phyloP scores from a whole-genome alignment of 2,888 invertebrate species.

The Abscondita cerata region DNA sequence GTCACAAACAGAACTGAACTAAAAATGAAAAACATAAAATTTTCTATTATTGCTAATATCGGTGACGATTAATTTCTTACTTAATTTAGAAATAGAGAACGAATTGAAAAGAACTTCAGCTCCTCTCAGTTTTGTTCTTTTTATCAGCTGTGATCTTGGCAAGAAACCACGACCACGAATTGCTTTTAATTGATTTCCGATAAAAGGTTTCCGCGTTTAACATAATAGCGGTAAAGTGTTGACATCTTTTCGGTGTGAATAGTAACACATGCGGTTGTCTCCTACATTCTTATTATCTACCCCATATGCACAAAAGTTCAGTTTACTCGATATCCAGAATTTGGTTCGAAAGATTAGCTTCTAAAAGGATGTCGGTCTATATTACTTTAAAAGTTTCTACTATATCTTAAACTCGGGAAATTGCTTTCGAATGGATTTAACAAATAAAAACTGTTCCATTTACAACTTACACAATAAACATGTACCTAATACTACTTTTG shows the following conservation, averaged over 20 bases:
- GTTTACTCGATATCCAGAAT: no score
- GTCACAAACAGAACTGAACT: conserved; percentile 17
- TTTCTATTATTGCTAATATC: neutral
- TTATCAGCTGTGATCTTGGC: conserved; percentile 42
- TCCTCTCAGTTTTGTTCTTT: conserved; percentile 22
- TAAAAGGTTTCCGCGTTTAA: conserved; percentile 59
- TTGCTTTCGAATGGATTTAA: no score
- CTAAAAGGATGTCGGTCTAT: no score
- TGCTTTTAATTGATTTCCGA: conserved; percentile 61
- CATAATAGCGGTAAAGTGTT: conserved; percentile 59
- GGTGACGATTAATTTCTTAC: no score
- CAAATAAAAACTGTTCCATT: no score
- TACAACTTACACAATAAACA: no score
- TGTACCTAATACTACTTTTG: no score
- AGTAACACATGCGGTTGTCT: conserved; percentile 44
- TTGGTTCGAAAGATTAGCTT: no score
- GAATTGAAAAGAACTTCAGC: conserved; percentile 3
- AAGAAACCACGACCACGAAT: conserved; percentile 55
- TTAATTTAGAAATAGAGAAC: no score
- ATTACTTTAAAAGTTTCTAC: no score
- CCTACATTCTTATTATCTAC: conserved; percentile 9
- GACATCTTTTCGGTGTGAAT: conserved; percentile 55
- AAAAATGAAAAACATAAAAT: neutral
- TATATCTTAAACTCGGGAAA: no score
- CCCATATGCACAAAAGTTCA: conserved; percentile 7